Evolutionary conservation across 2,888 invertebrate species (phyloP), one percentile per base, ranked within the genome.

Genomic region (Neuroscelio doddi): DNA sequence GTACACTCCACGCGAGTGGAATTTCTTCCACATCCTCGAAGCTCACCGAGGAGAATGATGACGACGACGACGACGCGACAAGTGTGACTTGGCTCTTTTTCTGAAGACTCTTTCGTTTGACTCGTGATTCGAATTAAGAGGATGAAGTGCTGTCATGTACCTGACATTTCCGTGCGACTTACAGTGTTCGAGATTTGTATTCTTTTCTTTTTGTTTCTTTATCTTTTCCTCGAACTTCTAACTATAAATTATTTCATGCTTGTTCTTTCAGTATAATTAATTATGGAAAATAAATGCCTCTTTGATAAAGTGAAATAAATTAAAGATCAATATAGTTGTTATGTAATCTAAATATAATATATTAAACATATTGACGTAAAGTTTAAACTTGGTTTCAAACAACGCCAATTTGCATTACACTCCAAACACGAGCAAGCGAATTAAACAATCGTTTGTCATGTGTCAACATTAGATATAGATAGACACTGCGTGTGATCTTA

Each of bases 41-140:
- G 34, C 51, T 46, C 52, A 47, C 47, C 55, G 26, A 15, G 46
- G 7, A 34, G 34, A 36, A 16, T 34, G 52, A 55, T 62, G 51
- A 44, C 29, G n/a, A 64, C 47, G 49, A 47, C 52, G 52, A 55
- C 64, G 51, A 44, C 29, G 46, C 49, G 49, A 56, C 52, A 63
- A 59, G 61, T 63, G 68, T 65, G 59, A 65, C 68, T 63, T 41
- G 58, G 46, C 64, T 32, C 50, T 64, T 64, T 58, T 64, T 58
- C 53, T 64, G 52, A 53, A 39, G 64, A 58, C 55, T 50, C 55
- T 34, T 46, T 46, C 47, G 49, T 64, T 64, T 36, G 55, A 39
- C 46, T 50, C 64, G 55, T 64, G 64, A 53, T 59, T 64, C 45
- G 64, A 64, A 58, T 64, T 64, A 59, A 64, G 55, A 64, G 59